Conservation (phyloP, 92 coral and sea anemone species). For the Phenganax marumi region DNA sequence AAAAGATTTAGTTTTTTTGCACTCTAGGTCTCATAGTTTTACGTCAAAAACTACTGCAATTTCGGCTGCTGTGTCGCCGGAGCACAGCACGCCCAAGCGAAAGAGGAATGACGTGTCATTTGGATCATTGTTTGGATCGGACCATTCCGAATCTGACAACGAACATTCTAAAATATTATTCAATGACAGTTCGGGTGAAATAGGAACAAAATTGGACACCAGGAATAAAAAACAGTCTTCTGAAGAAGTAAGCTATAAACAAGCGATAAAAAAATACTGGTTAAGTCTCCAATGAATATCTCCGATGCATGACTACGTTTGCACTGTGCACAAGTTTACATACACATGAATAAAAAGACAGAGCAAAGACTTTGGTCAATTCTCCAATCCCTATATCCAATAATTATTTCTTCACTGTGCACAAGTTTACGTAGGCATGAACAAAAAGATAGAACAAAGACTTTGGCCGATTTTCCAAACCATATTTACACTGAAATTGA, state of each 20-base stretch:
- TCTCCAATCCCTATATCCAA: no score
- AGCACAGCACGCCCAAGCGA: conserved; percentile 6
- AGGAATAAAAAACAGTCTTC: background rate
- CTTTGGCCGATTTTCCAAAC: no score
- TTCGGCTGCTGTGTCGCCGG: conserved; percentile 3
- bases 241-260: background rate
- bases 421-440: no score
- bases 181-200: background rate
- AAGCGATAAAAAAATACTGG: no score
- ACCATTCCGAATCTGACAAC: background rate
- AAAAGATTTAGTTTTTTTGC: no score
- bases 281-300: no score
- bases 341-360: no score
- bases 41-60: background rate
- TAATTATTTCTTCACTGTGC: no score
- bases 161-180: background rate
- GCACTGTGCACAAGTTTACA: no score
- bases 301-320: no score
- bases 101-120: conserved; percentile 10
- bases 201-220: background rate
- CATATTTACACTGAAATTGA: background rate
- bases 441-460: no score
- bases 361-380: no score
- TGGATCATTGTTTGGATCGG: background rate
- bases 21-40: background rate